Evolutionary conservation across 2,888 invertebrate species (phyloP).

Genomic region (Agriopis aurantiaria): DNA sequence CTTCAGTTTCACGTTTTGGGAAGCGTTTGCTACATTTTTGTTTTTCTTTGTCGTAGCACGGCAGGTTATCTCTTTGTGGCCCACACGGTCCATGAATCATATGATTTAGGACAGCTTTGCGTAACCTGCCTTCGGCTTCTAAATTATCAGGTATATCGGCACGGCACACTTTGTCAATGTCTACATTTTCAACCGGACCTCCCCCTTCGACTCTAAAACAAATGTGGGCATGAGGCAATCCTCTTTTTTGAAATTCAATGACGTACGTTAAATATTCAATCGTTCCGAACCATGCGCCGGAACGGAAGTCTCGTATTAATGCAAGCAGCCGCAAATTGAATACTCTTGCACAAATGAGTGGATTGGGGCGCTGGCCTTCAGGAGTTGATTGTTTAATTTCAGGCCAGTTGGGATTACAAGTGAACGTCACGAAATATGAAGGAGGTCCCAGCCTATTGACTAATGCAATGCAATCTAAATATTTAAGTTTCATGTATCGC

Average conservation of each 20-base stretch:
- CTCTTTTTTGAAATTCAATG: slow-evolving; percentile 16
- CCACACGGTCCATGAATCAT: slow-evolving; percentile 18
- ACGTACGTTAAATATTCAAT: slow-evolving; percentile 12
- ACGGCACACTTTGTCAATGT: neutral
- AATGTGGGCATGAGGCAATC: too few relatives aligned
- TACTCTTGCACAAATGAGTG: neutral
- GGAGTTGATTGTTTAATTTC: slow-evolving; percentile 11
- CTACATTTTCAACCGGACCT: too few relatives aligned
- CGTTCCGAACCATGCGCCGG: slow-evolving; percentile 15
- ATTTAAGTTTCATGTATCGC: neutral
- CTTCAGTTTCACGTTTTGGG: slow-evolving; percentile 10
- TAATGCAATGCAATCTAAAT: slow-evolving; percentile 2
- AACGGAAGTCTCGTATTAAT: slow-evolving; percentile 8
- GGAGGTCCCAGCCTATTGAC: slow-evolving; percentile 14
- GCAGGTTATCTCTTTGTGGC: slow-evolving; percentile 11
- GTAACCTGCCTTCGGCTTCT: slow-evolving; percentile 1
- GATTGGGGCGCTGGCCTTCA: neutral
- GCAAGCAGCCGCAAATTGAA: neutral
- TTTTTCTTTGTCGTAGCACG: slow-evolving; percentile 9
- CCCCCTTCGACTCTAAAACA: too few relatives aligned
- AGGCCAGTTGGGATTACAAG: slow-evolving; percentile 14
- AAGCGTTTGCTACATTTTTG: slow-evolving; percentile 19
- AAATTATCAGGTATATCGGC: neutral
- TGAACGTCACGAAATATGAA: slow-evolving; percentile 18
- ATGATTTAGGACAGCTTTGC: neutral